phyloP scores from a whole-genome alignment of 2,888 invertebrate genomes.

The Adineta ricciae region DNA sequence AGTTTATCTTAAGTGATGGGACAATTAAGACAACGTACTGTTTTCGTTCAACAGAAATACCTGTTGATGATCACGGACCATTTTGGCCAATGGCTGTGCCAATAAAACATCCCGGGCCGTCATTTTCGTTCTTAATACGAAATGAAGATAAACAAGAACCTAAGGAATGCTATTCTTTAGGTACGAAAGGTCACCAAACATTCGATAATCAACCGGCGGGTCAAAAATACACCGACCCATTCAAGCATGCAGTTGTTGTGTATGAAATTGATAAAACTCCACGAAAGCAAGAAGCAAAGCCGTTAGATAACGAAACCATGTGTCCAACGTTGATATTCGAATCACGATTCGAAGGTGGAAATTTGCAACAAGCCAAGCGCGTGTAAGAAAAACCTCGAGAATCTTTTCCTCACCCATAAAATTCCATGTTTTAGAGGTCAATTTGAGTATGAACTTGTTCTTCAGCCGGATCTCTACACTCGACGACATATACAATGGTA shows the following conservation, averaged over 20 bases:
- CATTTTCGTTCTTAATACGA: neutral
- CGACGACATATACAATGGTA: slow-evolving; percentile 82
- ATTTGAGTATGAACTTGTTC: slow-evolving; percentile 77
- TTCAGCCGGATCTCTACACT: slow-evolving; percentile 60
- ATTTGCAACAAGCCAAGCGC: slow-evolving; percentile 57
- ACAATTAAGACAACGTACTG: neutral
- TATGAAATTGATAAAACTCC: slow-evolving; percentile 45
- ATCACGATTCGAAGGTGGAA: slow-evolving; percentile 84
- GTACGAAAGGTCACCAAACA: slow-evolving; percentile 35
- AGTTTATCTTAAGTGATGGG: neutral
- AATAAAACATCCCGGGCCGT: neutral
- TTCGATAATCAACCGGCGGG: slow-evolving; percentile 42
- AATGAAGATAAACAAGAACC: neutral
- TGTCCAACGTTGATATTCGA: slow-evolving; percentile 60
- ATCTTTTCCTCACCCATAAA: neutral
- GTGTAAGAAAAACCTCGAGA: slow-evolving; percentile 55
- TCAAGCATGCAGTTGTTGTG: slow-evolving; percentile 44
- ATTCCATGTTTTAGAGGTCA: slow-evolving; percentile 42
- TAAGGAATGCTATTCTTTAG: slow-evolving; percentile 10
- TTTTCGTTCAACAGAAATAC: neutral
- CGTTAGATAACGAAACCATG: slow-evolving; percentile 41
- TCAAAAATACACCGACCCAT: slow-evolving; percentile 38
- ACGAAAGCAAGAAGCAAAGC: slow-evolving; percentile 40
- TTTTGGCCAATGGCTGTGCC: neutral
- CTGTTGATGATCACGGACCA: neutral